Conservation (phyloP, 1,140 invertebrate species). For the Mamestra configurata region DNA sequence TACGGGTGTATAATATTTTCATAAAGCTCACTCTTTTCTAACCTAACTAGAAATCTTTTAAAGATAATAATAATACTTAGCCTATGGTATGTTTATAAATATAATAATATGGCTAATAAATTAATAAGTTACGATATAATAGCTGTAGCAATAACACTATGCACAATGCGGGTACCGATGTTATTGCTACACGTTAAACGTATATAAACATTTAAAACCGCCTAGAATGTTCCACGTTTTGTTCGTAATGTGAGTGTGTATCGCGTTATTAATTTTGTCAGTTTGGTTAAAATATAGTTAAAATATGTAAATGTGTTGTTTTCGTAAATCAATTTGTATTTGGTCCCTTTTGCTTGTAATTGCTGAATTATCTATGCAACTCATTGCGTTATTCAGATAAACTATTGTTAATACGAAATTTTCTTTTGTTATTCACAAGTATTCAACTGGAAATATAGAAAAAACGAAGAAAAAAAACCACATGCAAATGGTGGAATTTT, state of each 20-base stretch:
- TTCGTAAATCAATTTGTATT: conserved; percentile 77
- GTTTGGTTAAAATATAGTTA: conserved; percentile 77
- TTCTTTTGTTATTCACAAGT: conserved; percentile 76
- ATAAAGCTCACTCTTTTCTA: conserved; percentile 86
- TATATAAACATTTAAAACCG: conserved; percentile 69
- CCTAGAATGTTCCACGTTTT: conserved; percentile 76
- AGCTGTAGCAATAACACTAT: conserved; percentile 72
- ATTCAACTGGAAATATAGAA: conserved; percentile 68
- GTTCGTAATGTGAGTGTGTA: conserved; percentile 64
- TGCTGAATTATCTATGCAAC: conserved; percentile 70
- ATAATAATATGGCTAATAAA: conserved; percentile 86
- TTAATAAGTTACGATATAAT: conserved; percentile 78
- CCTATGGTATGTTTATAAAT: conserved; percentile 88
- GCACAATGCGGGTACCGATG: conserved; percentile 57
- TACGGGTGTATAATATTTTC: conserved; percentile 72
- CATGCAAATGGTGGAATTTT: conserved; percentile 71
- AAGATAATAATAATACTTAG: conserved; percentile 85
- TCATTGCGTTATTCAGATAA: conserved; percentile 70
- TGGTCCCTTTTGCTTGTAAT: conserved; percentile 88
- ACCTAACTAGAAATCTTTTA: conserved; percentile 84
- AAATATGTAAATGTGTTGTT: conserved; percentile 70
- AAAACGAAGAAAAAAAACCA: conserved; percentile 64
- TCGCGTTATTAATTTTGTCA: conserved; percentile 73
- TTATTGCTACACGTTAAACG: conserved; percentile 65
- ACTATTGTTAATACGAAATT: conserved; percentile 74